Conservation (phyloP, 2,797 vertebrate genomes). For the Muscicapa striata region DNA sequence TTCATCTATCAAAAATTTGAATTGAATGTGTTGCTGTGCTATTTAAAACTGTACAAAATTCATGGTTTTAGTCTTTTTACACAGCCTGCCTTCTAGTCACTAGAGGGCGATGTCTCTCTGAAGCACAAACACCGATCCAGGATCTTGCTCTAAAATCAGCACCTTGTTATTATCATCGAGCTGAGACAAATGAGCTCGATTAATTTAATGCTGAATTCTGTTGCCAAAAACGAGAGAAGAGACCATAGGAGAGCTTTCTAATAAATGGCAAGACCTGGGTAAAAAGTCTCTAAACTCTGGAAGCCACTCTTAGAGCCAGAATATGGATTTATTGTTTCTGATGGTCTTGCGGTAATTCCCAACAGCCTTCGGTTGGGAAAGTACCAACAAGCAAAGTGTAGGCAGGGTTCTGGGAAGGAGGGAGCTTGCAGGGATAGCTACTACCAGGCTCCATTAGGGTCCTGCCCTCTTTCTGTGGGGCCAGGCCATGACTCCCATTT, state of each 20-base stretch:
- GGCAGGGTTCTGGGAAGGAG: background rate
- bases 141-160: background rate
- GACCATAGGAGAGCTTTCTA: background rate
- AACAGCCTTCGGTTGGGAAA: background rate
- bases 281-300: background rate
- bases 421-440: background rate
- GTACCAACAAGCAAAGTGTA: background rate
- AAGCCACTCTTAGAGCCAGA: background rate
- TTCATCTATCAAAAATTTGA: background rate
- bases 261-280: background rate
- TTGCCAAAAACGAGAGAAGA: background rate
- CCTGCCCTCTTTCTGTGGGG: background rate
- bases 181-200: background rate
- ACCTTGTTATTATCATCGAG: background rate
- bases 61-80: background rate
- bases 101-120: constrained; percentile 47
- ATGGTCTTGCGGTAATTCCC: background rate
- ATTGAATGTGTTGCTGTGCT: background rate
- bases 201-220: constrained; percentile 9
- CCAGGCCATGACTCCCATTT: background rate
- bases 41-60: background rate
- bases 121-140: fast-evolving
- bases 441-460: background rate
- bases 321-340: constrained; percentile 15
- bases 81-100: background rate